Evolutionary conservation across 2,797 vertebrate species (phyloP).

Genomic region (Petrocephalus sullivani): DNA sequence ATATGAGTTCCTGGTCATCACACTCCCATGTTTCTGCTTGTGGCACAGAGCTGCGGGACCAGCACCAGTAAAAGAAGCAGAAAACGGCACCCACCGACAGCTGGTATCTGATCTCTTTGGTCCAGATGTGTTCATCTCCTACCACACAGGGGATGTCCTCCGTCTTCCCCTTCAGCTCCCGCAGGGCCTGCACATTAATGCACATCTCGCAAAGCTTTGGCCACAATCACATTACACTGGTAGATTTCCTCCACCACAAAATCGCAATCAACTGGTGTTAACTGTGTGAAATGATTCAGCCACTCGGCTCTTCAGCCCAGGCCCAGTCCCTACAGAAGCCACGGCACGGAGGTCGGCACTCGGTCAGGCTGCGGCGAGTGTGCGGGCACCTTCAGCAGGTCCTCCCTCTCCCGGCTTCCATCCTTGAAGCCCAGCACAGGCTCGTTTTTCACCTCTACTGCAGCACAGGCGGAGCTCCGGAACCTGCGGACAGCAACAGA

Average conservation of each 20-base stretch:
- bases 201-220: not conserved
- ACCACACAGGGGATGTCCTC: constrained; percentile 87
- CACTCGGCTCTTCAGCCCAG: not conserved
- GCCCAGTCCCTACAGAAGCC: not conserved
- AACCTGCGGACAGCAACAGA: constrained; percentile 52
- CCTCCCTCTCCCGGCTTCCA: constrained; percentile 70
- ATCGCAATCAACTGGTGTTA: not conserved
- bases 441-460: constrained; percentile 79
- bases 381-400: constrained; percentile 70
- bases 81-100: constrained; percentile 68
- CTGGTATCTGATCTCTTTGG: constrained; percentile 73
- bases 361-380: not conserved
- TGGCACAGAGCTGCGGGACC: not conserved
- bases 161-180: constrained; percentile 65
- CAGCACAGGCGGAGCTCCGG: constrained; percentile 51
- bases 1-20: not conserved
- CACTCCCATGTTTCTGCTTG: not conserved
- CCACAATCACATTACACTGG: not conserved
- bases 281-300: not conserved
- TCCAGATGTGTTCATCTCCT: constrained; percentile 88
- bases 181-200: constrained; percentile 61
- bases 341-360: not conserved
- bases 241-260: not conserved
- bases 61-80: not conserved
- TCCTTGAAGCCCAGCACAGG: constrained; percentile 73